Conservation (phyloP, 2,888 invertebrate genomes). For the Phengaris arion region DNA sequence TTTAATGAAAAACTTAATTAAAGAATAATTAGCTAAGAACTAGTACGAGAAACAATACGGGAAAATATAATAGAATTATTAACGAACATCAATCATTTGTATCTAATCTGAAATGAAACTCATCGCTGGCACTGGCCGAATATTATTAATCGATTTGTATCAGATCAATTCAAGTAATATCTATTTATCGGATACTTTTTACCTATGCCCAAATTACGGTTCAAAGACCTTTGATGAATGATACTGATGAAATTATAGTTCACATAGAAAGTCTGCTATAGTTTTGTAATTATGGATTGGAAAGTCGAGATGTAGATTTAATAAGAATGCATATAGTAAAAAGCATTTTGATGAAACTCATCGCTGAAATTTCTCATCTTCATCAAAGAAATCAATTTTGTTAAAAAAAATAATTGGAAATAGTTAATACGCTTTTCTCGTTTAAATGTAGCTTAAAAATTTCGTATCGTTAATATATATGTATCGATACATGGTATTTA, state of each 20-base stretch:
- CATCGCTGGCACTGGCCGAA: conserved; percentile 71
- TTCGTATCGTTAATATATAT: too few relatives aligned
- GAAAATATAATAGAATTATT: conserved; percentile 70
- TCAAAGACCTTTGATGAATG: conserved; percentile 39
- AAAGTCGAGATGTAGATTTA: not conserved
- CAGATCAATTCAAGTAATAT: conserved; percentile 74
- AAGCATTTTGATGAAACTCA: too few relatives aligned
- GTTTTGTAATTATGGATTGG: conserved; percentile 7
- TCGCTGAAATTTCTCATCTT: too few relatives aligned
- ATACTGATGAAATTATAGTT: conserved; percentile 35
- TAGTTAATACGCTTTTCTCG: too few relatives aligned
- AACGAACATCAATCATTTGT: conserved; percentile 75
- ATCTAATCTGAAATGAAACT: conserved; percentile 78
- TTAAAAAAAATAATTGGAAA: too few relatives aligned
- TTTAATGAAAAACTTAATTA: not conserved
- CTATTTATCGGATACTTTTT: conserved; percentile 56
- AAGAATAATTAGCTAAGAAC: conserved; percentile 22
- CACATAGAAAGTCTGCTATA: conserved; percentile 27
- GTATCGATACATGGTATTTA: too few relatives aligned
- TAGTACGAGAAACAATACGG: conserved; percentile 60
- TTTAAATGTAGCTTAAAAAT: too few relatives aligned
- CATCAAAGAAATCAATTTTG: too few relatives aligned
- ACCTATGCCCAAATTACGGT: conserved; percentile 60
- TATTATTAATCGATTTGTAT: conserved; percentile 78
- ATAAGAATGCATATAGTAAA: too few relatives aligned